Evolutionary conservation across 2,888 invertebrate genomes (phyloP).

Genomic region (Doris montereyensis): DNA sequence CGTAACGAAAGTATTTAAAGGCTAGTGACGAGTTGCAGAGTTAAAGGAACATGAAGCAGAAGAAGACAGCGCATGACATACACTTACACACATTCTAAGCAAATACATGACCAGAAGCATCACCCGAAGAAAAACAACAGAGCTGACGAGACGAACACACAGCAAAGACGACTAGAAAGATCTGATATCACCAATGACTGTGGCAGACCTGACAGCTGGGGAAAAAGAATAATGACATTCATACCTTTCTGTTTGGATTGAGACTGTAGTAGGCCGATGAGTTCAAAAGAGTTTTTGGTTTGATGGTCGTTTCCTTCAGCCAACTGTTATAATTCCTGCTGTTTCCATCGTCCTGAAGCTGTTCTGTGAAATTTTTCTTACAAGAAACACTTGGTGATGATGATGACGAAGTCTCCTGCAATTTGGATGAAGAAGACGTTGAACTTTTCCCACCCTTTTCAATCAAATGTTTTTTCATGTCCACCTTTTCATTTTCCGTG

Average conservation of each 20-base stretch:
- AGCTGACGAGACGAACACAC: no score
- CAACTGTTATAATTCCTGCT: conserved; percentile 56
- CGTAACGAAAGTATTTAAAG: no score
- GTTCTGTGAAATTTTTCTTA: conserved; percentile 47
- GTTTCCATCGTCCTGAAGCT: conserved; percentile 59
- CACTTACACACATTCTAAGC: no score
- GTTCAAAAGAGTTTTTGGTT: conserved; percentile 58
- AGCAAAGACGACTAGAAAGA: no score
- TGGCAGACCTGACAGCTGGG: no score
- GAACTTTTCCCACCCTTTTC: neutral
- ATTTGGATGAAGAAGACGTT: neutral
- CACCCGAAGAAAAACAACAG: no score
- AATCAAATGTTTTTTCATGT: neutral
- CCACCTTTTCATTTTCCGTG: neutral
- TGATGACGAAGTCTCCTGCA: neutral
- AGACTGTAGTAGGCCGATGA: conserved; percentile 21
- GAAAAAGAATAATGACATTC: no score
- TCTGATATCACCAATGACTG: no score
- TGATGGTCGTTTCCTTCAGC: conserved; percentile 54
- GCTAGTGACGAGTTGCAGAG: no score
- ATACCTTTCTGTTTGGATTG: conserved; percentile 28
- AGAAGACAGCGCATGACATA: no score
- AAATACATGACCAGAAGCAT: no score
- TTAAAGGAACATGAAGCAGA: no score
- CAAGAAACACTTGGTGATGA: neutral